Evolutionary conservation across 2,888 invertebrate species (phyloP), one percentile per base, ranked within the genome.

Genomic region (Drosophila macrospina): DNA sequence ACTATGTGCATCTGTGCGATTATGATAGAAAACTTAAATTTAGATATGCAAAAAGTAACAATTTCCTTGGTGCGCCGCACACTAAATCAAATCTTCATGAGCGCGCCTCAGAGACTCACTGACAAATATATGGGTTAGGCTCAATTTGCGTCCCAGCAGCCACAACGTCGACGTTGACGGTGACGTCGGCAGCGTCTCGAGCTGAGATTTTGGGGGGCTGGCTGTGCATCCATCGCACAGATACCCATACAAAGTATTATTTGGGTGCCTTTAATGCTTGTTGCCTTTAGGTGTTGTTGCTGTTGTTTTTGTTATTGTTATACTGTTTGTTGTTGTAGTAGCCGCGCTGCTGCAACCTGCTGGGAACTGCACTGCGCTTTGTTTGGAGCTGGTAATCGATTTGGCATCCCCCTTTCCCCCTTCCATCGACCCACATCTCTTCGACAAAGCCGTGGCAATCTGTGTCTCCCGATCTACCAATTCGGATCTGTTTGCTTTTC

Each of bases 121-220:
- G 90, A 89, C 90, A 90, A 90, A 90, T 89, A 90, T 86, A 90
- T 89, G 90, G 90, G 90, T 86, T 88, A 89, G 90, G 90, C 90
- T 75, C 84, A 78, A 85, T 84, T 89, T 89, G 84, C 77, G 64
- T 63, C 63, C 69, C 63, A 65, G 60, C 62, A 47, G 57, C 32
- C 11, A 11, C 16, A 32, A 20, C 3, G 20, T 20, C 20, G 20
- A 20, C 20, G 20, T 20, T 3, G 20, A 20, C 20, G 20, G n/a
- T n/a, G n/a, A 20, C 20, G 20, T 4, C 13, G 6, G 28, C 11
- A 8, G 41, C 5, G 37, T 4, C 32, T 24, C 45, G 44, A 50
- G 56, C 24, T 68, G 45, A 42, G 50, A 62, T 68, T 66, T 61
- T 62, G 64, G 41, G 37, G 44, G 67, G 64, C 62, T 57, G 67